A percentile compares a stretch with the other conserved stretches of the same genome.
Conservation (phyloP, 2,797 vertebrate species). For the Carduelis carduelis region DNA sequence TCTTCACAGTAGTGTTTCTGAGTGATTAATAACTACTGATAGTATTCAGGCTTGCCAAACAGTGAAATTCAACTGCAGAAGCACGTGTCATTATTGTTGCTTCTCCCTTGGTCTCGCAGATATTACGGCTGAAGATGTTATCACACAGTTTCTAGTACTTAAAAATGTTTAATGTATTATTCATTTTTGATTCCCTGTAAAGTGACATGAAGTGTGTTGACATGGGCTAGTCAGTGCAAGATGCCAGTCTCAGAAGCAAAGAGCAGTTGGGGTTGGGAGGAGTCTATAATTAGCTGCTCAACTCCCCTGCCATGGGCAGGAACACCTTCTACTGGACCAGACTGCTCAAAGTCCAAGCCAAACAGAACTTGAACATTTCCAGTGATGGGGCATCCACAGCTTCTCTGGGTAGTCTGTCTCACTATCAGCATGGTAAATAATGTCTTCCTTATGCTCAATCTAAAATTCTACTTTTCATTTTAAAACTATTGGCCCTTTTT, state of each 20-base stretch:
- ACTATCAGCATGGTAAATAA: not conserved
- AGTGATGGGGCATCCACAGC: not conserved
- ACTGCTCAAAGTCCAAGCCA: not conserved
- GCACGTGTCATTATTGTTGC: not conserved
- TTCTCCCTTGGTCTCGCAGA: not conserved
- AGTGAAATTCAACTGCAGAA: not conserved
- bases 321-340: not conserved
- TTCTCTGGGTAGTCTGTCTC: not conserved
- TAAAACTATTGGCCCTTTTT: not conserved
- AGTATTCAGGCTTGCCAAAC: not conserved
- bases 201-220: not conserved
- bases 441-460: not conserved
- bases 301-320: not conserved
- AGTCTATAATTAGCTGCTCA: not conserved
- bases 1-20: not conserved
- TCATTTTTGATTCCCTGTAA: not conserved
- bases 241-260: not conserved
- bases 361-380: not conserved
- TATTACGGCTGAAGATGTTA: not conserved
- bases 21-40: not conserved
- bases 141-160: not conserved
- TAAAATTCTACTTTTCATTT: not conserved
- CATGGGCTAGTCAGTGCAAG: not conserved
- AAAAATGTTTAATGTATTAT: not conserved
- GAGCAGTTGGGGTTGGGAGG: not conserved